Conservation (phyloP, 2,888 invertebrate species). For the Thereva unica region DNA sequence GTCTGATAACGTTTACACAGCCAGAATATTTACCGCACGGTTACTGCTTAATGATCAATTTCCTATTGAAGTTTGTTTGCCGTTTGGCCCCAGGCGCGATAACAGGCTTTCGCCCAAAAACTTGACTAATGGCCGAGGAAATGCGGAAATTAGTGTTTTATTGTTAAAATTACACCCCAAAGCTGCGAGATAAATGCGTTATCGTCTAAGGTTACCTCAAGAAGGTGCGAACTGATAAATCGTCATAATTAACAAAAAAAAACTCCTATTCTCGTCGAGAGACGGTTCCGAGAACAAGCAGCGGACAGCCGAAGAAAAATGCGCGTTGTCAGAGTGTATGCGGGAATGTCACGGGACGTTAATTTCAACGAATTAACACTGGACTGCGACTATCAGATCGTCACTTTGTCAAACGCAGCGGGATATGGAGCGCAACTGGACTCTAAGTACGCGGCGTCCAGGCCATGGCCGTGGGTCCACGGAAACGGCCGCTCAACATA, state of each 20-base stretch:
- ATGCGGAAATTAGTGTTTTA: background rate
- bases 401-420: constrained; percentile 48
- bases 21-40: constrained; percentile 13
- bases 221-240: background rate
- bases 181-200: too few species aligned
- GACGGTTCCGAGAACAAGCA: constrained; percentile 18
- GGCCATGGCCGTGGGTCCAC: constrained; percentile 26
- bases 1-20: constrained; percentile 29
- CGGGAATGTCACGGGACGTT: constrained; percentile 44
- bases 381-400: constrained; percentile 43
- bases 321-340: constrained; percentile 35
- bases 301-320: constrained; percentile 32
- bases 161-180: constrained; percentile 13
- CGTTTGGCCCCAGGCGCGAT: constrained; percentile 1
- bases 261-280: constrained; percentile 21
- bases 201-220: too few species aligned
- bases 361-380: constrained; percentile 47
- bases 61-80: constrained; percentile 21
- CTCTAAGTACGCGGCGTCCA: constrained; percentile 29
- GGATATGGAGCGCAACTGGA: constrained; percentile 43
- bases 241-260: constrained; percentile 14
- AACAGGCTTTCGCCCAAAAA: constrained; percentile 3
- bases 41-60: constrained; percentile 32
- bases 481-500: constrained; percentile 7
- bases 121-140: background rate